These are phyloP conservation scores for Quadroppia sp. DNA, from an alignment of 2,888 invertebrate genomes.

Conservation along the genomic window DNA sequence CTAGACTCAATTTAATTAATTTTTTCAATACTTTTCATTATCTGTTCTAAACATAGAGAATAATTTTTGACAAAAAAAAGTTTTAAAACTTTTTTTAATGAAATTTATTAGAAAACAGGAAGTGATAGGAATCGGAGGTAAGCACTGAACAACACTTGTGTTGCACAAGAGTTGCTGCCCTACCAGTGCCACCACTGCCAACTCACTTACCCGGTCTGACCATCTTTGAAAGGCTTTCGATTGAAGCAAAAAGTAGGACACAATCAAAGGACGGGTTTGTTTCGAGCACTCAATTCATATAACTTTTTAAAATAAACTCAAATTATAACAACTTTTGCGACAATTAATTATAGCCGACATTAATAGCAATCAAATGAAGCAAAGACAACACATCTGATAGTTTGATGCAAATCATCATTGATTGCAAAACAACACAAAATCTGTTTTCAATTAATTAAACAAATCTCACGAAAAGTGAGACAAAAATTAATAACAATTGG, in stretches of 20 bases:
- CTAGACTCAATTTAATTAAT: no score
- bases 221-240: slow-evolving; percentile 38
- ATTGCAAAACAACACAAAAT: slow-evolving; percentile 5
- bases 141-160: not conserved
- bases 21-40: not conserved
- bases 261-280: slow-evolving; percentile 26
- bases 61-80: not conserved
- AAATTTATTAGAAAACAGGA: slow-evolving; percentile 16
- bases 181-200: slow-evolving; percentile 22
- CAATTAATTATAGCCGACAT: not conserved
- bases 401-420: not conserved
- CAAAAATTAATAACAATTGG: not conserved
- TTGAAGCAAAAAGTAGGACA: slow-evolving; percentile 25
- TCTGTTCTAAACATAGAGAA: not conserved
- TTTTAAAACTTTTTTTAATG: not conserved
- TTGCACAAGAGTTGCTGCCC: slow-evolving; percentile 27
- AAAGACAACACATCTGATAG: not conserved
- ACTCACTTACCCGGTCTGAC: slow-evolving; percentile 37
- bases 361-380: not conserved
- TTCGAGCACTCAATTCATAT: not conserved
- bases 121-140: slow-evolving; percentile 30
- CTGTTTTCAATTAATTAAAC: slow-evolving; percentile 16
- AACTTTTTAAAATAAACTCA: not conserved
- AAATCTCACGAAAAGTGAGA: not conserved
- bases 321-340: slow-evolving; percentile 22